Evolutionary conservation across 2,113 vertebrate genomes (phyloP), one percentile per base, ranked within the genome.

Genomic region (Heterotilapia buettikoferi): DNA sequence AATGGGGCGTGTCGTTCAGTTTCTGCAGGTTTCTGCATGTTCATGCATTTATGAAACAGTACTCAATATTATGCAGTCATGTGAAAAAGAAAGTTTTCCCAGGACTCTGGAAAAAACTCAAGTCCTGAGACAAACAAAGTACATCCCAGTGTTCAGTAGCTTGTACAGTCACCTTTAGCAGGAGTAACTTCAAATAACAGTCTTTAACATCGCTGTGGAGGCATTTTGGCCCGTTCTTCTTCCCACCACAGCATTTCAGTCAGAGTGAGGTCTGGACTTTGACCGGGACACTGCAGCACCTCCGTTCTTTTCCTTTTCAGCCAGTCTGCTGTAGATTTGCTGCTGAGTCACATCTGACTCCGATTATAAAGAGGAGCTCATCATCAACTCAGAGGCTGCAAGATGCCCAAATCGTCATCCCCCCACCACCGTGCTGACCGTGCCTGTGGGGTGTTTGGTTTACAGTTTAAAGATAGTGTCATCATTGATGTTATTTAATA

Each of bases 391-490:
- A 29, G 38, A 24, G 40, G 9, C 40, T 29, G 1, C 0, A 11
- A 47, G 0, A 4, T 29, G 40, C 24, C 24, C 40, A 47, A 45
- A 73, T 73, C 2, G 0, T 47, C 68, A 1, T 11, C 68, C 40
- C 40, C 6, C 43, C 24, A 50, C 43, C 71, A 31, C 71, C 3
- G 6, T 50, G 43, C 43, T 8, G 43, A 31, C 43, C 0, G 26
- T 1, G 18, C 16, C 10, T 50, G 9, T 31, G 71, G 45, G 43
- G 71, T 76, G 71, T 78, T 78, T 50, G 43, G 24, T 8, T 31
- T 78, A 73, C 43, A 29, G 21, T 24, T 18, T 76, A 73, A 26
- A 73, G 5, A 16, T 45, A 0, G 21, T 26, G 2, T 26, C 40
- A 43, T 26, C 2, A 0, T 16, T 3, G 40, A 73, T 73, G 8